Evolutionary conservation across 2,797 vertebrate species (phyloP).

Genomic region (Xenentodon cancila): DNA sequence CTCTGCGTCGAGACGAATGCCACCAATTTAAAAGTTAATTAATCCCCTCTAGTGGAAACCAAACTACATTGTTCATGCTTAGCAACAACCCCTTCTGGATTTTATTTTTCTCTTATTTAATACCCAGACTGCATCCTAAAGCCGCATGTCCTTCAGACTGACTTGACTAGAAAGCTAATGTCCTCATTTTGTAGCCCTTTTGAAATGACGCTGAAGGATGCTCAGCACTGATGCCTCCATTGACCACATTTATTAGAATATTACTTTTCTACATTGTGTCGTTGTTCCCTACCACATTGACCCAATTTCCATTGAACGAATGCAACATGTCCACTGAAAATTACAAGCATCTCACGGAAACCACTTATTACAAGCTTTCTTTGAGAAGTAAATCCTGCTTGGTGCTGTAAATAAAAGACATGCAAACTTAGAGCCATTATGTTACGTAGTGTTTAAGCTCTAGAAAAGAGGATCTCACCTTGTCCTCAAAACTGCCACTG

Average conservation of each 20-base stretch:
- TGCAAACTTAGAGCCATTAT: background rate
- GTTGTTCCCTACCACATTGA: conserved; percentile 1
- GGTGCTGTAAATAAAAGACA: background rate
- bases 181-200: conserved; percentile 2
- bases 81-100: conserved; percentile 4
- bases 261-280: conserved; percentile 5
- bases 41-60: conserved; percentile 21
- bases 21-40: conserved; percentile 17
- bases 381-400: background rate
- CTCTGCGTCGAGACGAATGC: conserved; percentile 20
- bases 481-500: conserved; percentile 86
- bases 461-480: conserved; percentile 81
- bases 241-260: background rate
- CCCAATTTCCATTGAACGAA: background rate
- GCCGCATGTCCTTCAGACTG: background rate
- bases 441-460: background rate
- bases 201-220: background rate
- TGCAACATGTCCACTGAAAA: background rate
- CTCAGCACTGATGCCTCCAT: background rate
- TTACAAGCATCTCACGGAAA: background rate
- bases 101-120: conserved; percentile 7
- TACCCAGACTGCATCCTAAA: background rate
- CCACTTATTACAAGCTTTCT: background rate
- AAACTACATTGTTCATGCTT: conserved; percentile 1
- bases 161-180: background rate